phyloP scores from a whole-genome alignment of 2,113 vertebrate genomes.

The Poeciliopsis retropinna region DNA sequence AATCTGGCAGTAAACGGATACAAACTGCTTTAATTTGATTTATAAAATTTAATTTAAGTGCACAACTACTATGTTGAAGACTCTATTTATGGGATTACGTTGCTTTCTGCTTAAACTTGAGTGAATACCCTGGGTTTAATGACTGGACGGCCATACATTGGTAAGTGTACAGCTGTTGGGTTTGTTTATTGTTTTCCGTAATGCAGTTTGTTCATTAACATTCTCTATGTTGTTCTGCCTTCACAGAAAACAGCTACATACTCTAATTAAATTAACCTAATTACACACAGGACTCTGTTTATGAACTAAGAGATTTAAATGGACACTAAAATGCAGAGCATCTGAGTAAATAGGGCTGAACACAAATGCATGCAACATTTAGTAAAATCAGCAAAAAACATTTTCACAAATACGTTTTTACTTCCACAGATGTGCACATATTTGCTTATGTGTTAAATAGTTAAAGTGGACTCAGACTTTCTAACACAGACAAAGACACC shows the following conservation, averaged over 20 bases:
- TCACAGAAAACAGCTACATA: not conserved
- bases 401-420: too few relatives aligned
- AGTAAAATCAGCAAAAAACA: too few relatives aligned
- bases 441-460: not conserved
- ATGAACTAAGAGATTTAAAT: not conserved
- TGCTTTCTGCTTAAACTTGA: too few relatives aligned
- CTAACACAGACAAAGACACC: slow-evolving; percentile 19
- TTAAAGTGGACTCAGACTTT: not conserved
- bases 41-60: too few relatives aligned
- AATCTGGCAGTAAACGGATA: too few relatives aligned
- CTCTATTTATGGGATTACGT: too few relatives aligned
- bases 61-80: too few relatives aligned
- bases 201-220: not conserved
- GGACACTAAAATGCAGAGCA: not conserved
- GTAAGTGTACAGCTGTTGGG: not conserved
- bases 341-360: not conserved
- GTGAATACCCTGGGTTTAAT: not conserved
- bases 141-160: not conserved
- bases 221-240: not conserved
- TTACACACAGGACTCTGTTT: not conserved
- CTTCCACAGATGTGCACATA: too few relatives aligned
- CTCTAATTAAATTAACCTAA: too few relatives aligned
- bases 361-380: not conserved
- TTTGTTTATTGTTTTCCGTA: not conserved
- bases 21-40: too few relatives aligned